Percentiles rank a stretch among this genome's conserved stretches.
These are phyloP conservation scores for Andrena trimmerana DNA, from an alignment of 2,888 invertebrate genomes.

Conservation along the genomic window DNA sequence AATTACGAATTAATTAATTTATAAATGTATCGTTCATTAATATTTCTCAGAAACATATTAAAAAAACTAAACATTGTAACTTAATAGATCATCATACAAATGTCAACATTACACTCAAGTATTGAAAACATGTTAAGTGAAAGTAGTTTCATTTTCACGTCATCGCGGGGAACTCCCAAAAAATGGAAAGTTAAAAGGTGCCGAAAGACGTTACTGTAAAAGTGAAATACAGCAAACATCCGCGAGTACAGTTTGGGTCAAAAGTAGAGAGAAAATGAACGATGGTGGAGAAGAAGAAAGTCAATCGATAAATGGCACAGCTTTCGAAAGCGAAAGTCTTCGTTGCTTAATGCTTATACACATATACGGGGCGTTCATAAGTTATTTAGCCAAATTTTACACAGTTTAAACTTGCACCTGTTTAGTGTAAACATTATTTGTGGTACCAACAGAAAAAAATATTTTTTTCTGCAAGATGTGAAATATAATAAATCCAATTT, in stretches of 20 bases:
- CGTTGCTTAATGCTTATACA: conserved; percentile 58
- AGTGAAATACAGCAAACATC: conserved; percentile 25
- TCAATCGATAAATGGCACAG: conserved; percentile 65
- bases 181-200: not conserved
- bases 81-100: not conserved
- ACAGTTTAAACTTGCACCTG: not conserved
- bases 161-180: not conserved
- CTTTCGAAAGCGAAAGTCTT: conserved; percentile 77
- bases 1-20: too few relatives aligned
- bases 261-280: conserved; percentile 28
- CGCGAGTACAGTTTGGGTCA: not conserved
- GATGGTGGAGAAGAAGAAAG: conserved; percentile 71
- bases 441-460: too few relatives aligned
- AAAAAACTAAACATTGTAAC: too few relatives aligned
- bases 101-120: not conserved
- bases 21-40: too few relatives aligned
- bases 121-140: not conserved
- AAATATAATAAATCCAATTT: too few relatives aligned
- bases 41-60: too few relatives aligned
- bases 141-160: conserved; percentile 7
- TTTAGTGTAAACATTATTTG: too few relatives aligned
- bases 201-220: conserved; percentile 15
- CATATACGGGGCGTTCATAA: conserved; percentile 23
- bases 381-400: not conserved
- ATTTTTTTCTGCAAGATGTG: too few relatives aligned